Conservation (phyloP, 2,888 invertebrate genomes). For the Ophonus ardosiacus region DNA sequence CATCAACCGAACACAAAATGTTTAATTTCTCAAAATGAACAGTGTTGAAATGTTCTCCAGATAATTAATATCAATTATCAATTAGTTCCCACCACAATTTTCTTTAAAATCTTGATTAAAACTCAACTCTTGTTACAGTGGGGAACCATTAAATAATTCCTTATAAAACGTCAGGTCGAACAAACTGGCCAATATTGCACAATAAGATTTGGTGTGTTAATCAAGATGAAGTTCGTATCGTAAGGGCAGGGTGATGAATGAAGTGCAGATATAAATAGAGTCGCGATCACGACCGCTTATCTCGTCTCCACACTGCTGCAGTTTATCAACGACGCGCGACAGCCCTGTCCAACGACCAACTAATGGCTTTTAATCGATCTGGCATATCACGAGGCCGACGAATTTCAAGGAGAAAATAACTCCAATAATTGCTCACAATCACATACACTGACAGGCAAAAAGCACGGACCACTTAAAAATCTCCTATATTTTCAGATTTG, state of each 20-base stretch:
- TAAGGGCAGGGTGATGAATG: constrained; percentile 38
- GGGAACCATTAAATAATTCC: too few relatives aligned
- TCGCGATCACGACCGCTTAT: constrained; percentile 47
- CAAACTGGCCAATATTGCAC: neutral
- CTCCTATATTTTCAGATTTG: too few relatives aligned
- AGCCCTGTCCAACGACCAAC: constrained; percentile 16
- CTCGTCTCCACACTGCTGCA: constrained; percentile 26
- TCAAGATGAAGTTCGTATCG: neutral
- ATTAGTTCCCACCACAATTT: too few relatives aligned
- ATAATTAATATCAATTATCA: too few relatives aligned
- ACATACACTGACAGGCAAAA: too few relatives aligned
- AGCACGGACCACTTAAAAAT: too few relatives aligned
- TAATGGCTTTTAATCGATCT: constrained; percentile 50
- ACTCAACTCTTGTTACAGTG: too few relatives aligned
- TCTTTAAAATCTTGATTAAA: too few relatives aligned
- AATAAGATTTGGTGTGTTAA: constrained; percentile 15
- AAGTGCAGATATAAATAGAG: constrained; percentile 25
- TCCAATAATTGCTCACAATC: neutral
- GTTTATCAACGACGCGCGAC: constrained; percentile 44
- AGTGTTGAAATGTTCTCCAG: too few relatives aligned
- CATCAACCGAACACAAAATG: too few relatives aligned
- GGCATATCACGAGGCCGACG: constrained; percentile 7
- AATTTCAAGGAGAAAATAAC: neutral
- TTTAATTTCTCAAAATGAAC: too few relatives aligned
- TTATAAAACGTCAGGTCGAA: neutral